Evolutionary conservation across 2,888 invertebrate genomes (phyloP).

Genomic region (Autographa gamma): DNA sequence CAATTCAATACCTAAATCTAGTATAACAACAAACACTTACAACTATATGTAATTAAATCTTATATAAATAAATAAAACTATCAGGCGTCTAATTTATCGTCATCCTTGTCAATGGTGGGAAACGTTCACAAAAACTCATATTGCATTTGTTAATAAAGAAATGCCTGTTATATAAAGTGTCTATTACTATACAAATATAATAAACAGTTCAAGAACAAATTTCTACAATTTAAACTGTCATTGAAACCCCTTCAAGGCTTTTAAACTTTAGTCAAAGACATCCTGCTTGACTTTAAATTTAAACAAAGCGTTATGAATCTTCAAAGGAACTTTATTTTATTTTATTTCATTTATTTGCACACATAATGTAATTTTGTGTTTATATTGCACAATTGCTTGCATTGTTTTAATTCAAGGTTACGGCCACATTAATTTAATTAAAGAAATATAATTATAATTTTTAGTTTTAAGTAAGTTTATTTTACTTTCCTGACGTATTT

Average conservation of each 20-base stretch:
- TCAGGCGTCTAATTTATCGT: no score
- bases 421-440: neutral
- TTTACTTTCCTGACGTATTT: no score
- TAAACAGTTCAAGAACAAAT: neutral
- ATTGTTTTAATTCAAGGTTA: neutral
- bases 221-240: neutral
- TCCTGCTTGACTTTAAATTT: neutral
- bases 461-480: no score
- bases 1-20: no score
- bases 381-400: neutral
- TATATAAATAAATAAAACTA: no score
- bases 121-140: no score
- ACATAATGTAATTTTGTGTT: neutral
- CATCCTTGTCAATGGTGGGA: no score
- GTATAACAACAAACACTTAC: no score
- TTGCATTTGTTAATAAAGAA: no score
- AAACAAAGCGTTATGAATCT: neutral
- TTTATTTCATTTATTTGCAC: neutral
- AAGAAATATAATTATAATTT: neutral
- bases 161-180: neutral
- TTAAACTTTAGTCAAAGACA: conserved; percentile 1
- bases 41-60: no score
- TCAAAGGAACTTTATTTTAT: neutral
- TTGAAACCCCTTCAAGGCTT: neutral
- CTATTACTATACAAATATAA: neutral